These are phyloP conservation scores for Poeciliopsis turrubarensis DNA, from an alignment of 2,113 vertebrate species.

Conservation along the genomic window DNA sequence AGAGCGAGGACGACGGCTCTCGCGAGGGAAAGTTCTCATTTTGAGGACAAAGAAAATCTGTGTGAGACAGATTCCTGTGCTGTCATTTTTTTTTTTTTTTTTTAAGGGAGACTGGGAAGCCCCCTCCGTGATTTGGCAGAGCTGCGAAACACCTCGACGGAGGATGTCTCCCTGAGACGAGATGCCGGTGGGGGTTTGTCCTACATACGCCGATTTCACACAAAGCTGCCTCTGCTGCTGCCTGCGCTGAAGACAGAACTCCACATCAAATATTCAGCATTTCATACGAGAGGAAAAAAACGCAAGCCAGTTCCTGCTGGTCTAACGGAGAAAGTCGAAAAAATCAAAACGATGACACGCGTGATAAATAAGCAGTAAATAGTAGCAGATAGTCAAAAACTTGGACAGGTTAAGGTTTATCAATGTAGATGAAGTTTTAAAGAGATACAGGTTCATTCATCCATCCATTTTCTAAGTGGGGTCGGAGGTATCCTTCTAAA, in stretches of 20 bases:
- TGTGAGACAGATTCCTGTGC: conserved; percentile 16
- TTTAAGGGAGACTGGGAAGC: conserved; percentile 20
- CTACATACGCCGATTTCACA: conserved; percentile 62
- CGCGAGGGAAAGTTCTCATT: conserved; percentile 33
- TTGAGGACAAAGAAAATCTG: conserved; percentile 33
- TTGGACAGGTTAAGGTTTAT: background rate
- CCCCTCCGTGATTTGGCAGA: conserved; percentile 47
- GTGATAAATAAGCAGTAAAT: conserved; percentile 38
- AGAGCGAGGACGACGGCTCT: conserved; percentile 19
- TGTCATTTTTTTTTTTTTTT: conserved; percentile 9
- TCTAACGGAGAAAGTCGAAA: conserved; percentile 39
- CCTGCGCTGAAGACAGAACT: conserved; percentile 60
- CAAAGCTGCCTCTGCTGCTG: conserved; percentile 57
- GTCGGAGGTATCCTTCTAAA: too few species aligned
- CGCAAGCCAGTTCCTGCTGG: conserved; percentile 30
- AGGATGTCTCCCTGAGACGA: conserved; percentile 47
- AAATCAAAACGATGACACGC: conserved; percentile 18
- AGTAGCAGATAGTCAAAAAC: background rate
- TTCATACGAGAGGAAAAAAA: conserved; percentile 59
- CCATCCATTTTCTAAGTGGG: too few species aligned
- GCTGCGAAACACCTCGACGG: conserved; percentile 48
- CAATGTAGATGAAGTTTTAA: background rate
- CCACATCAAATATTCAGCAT: conserved; percentile 75
- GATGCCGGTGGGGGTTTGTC: conserved; percentile 65
- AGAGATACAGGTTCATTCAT: background rate